Conservation (phyloP, 1,140 invertebrate species). For the Bradynema listronoti region DNA sequence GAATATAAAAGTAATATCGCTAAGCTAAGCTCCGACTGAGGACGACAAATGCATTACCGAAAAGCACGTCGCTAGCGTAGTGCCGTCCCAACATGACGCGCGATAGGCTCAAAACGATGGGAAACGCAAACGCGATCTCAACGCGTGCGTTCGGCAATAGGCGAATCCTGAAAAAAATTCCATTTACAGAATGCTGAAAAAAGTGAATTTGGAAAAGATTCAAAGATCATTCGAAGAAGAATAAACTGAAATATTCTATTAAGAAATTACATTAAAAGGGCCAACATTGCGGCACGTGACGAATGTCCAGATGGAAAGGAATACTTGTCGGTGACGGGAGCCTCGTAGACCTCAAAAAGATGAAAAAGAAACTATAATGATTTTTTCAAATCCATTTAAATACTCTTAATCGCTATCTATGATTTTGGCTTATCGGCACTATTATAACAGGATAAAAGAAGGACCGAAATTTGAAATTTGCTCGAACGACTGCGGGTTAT, state of each 20-base stretch:
- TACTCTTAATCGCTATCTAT: neutral
- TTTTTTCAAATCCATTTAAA: neutral
- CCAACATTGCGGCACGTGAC: conserved; percentile 73
- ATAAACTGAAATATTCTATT: conserved; percentile 14
- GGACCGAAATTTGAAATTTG: neutral
- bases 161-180: conserved; percentile 1
- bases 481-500: neutral
- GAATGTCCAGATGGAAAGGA: conserved; percentile 93
- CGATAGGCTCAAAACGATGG: conserved; percentile 69
- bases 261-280: conserved; percentile 50
- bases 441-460: neutral
- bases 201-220: too few relatives aligned
- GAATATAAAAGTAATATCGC: conserved; percentile 8
- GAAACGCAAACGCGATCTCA: conserved; percentile 60
- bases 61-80: conserved; percentile 75
- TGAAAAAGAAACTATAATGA: neutral
- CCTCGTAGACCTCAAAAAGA: conserved; percentile 61
- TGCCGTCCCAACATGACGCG: conserved; percentile 75
- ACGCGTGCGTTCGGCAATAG: neutral
- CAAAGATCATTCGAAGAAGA: conserved; percentile 8
- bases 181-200: neutral
- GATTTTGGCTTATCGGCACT: neutral
- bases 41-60: too few relatives aligned
- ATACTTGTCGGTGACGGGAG: conserved; percentile 74
- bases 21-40: too few relatives aligned